Evolutionary conservation across 2,888 invertebrate species (phyloP), one percentile per base, ranked within the genome.

Genomic region (Ophion obscuratus): DNA sequence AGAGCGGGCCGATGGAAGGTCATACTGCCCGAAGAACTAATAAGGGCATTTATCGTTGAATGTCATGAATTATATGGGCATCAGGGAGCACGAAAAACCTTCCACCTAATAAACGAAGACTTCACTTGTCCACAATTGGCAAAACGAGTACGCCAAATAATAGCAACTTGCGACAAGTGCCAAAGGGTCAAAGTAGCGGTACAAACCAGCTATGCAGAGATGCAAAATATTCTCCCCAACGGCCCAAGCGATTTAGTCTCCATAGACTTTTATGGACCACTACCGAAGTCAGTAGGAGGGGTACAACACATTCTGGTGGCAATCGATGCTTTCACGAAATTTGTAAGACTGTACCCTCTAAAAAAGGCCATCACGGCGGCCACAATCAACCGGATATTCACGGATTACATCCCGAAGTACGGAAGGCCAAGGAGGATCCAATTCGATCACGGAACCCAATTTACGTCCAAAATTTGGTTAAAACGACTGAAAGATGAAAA

Each of bases 371-470:
- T 17, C 9, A 36, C 76, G 2, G n/a, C 53, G 17, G 10, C 76
- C 17, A 47, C 66, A 0, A 66, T 76, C 14, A 66, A 44, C 2
- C 47, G 24, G 10, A 76, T 76, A 2, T 53, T 71, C 10, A 5
- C n/a, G 1, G 31, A 71, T 53, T 79, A 79, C 11, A 53, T 68
- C 17, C 74, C 81, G 4, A 53, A 31, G 0, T 68, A 68, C 17
- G 59, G 74, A 2, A 81, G 75, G 53, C 75, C 81, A 0, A 27
- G 2, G 10, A 20, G 59, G n/a, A 27, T 81, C 0, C 81, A 81
- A 11, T 81, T 74, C 20, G 74, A 81, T 2, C 74, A 80, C 31
- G 66, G 79, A 6, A 80, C 79, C 0, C 79, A 80, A 40, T 73
- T 74, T 6, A 81, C 74, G 0, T n/a, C 81, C 1, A 68, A 36